Conservation (phyloP, 1,140 invertebrate genomes). For the Ctenoplectra terminalis region DNA sequence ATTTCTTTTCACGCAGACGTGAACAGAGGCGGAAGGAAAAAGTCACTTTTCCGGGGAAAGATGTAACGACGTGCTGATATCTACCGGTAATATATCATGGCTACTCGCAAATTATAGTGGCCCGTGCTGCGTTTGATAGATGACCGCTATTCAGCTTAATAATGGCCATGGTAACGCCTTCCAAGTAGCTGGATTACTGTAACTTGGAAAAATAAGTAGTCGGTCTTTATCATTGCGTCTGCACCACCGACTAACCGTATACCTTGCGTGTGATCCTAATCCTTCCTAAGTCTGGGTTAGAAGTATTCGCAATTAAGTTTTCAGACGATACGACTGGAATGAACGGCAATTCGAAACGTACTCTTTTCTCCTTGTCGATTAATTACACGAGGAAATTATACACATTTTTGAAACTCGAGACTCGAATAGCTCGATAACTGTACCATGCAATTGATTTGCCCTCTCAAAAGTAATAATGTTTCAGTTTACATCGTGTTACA, state of each 20-base stretch:
- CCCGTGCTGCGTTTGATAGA: conserved; percentile 62
- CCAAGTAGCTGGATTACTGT: conserved; percentile 58
- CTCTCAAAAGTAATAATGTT: no score
- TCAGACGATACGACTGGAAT: no score
- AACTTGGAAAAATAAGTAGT: conserved; percentile 61
- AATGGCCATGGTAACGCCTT: conserved; percentile 62
- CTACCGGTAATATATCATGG: conserved; percentile 53
- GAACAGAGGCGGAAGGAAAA: background rate
- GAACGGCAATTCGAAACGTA: background rate
- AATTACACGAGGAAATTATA: conserved; percentile 3
- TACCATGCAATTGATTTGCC: no score
- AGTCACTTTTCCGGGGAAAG: conserved; percentile 42
- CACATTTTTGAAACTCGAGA: background rate
- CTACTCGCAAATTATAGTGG: conserved; percentile 61
- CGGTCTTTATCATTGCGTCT: conserved; percentile 36
- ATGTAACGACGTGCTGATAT: conserved; percentile 56
- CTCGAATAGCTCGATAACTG: background rate
- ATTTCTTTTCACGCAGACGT: background rate
- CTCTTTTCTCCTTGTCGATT: background rate
- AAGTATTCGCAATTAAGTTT: conserved; percentile 8
- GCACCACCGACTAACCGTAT: background rate
- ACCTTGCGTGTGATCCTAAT: conserved; percentile 1
- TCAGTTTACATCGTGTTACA: no score
- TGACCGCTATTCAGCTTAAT: conserved; percentile 63
- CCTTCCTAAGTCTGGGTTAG: background rate